Percentiles rank a stretch among this genome's conserved stretches.
Conservation (phyloP, 2,113 vertebrate genomes). For the Ceratotherium simum region DNA sequence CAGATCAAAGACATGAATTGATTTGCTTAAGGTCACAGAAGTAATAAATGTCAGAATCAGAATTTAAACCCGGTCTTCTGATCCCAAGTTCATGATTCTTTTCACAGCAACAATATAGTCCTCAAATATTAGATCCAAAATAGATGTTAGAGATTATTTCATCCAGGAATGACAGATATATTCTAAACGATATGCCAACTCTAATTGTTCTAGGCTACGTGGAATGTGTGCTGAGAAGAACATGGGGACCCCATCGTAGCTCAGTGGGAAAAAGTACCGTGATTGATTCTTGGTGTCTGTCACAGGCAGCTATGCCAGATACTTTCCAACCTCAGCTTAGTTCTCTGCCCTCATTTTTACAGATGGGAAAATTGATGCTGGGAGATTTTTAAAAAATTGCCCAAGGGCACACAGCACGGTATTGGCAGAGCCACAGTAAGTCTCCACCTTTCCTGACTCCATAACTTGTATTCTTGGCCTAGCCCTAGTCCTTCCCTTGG, state of each 20-base stretch:
- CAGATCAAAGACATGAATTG: constrained; percentile 58
- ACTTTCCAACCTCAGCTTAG: neutral
- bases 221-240: constrained; percentile 8
- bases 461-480: neutral
- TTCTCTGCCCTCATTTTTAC: neutral
- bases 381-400: neutral
- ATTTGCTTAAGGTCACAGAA: constrained; percentile 67
- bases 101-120: constrained; percentile 46
- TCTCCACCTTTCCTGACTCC: neutral
- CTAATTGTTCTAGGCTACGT: neutral
- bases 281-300: constrained; percentile 42
- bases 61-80: constrained; percentile 68
- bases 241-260: neutral
- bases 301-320: neutral
- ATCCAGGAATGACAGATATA: constrained; percentile 7
- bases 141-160: constrained; percentile 53
- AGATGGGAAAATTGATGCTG: neutral
- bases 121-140: constrained; percentile 64
- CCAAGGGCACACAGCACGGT: neutral
- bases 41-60: constrained; percentile 65
- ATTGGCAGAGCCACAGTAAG: neutral
- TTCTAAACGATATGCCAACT: constrained; percentile 51
- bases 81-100: constrained; percentile 72
- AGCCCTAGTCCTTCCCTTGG: neutral
- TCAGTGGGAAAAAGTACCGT: neutral